A percentile compares a stretch with the other conserved stretches of the same genome.
phyloP scores from a whole-genome alignment of 2,113 vertebrate species.

The Pungitius pungitius region DNA sequence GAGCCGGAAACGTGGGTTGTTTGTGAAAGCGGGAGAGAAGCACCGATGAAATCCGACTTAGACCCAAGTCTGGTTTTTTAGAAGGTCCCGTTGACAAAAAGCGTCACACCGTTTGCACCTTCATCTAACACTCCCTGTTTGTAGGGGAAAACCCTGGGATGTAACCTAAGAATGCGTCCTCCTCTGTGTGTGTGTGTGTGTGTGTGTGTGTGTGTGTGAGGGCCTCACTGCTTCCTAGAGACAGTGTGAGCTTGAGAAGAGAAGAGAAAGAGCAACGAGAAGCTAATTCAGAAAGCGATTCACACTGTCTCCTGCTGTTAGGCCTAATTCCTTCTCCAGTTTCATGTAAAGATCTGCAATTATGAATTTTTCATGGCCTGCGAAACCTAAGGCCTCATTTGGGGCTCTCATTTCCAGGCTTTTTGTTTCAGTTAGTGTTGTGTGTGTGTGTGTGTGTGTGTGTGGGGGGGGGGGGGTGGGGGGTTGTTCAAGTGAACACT shows the following conservation, averaged over 20 bases:
- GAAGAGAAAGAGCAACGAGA: constrained; percentile 33
- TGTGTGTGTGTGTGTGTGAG: constrained; percentile 9
- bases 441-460: constrained; percentile 22
- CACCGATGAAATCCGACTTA: constrained; percentile 25
- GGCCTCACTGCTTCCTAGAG: constrained; percentile 27
- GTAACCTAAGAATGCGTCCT: constrained; percentile 40
- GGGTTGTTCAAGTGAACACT: constrained; percentile 36
- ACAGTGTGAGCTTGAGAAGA: constrained; percentile 23
- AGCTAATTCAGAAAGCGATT: constrained; percentile 63
- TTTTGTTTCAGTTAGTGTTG: constrained; percentile 59
- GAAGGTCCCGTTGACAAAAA: constrained; percentile 51
- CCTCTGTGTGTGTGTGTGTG: constrained; percentile 24
- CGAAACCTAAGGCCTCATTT: constrained; percentile 74
- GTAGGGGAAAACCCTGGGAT: constrained; percentile 59
- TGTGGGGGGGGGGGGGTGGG: constrained; percentile 33
- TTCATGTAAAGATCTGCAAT: constrained; percentile 76
- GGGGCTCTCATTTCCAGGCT: constrained; percentile 70
- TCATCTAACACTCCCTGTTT: constrained; percentile 43
- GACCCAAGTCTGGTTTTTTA: constrained; percentile 40
- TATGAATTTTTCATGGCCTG: constrained; percentile 78
- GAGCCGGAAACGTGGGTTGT: constrained; percentile 29
- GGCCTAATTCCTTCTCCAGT: constrained; percentile 74
- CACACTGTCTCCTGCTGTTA: constrained; percentile 64
- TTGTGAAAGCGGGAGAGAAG: constrained; percentile 25
- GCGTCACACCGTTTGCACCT: constrained; percentile 47